Conservation (phyloP, 2,113 vertebrate genomes). For the Boleophthalmus pectinirostris region DNA sequence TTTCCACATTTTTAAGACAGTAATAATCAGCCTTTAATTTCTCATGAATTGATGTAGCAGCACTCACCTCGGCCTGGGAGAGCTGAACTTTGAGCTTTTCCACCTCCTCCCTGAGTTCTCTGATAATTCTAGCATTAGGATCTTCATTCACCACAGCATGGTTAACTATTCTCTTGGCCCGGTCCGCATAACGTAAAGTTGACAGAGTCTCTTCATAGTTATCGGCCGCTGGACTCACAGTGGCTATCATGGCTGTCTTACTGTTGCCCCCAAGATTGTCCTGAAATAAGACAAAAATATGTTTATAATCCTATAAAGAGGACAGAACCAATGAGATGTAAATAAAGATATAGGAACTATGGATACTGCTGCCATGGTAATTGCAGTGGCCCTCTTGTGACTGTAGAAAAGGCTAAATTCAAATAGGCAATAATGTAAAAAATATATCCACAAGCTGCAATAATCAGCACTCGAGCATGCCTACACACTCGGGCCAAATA, state of each 20-base stretch:
- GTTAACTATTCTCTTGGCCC: conserved; percentile 96
- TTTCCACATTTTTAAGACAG: too few species aligned
- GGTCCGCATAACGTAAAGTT: conserved; percentile 92
- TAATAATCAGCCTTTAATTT: too few species aligned
- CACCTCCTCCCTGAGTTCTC: conserved; percentile 95
- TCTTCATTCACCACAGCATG: conserved; percentile 97
- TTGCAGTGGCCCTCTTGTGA: too few species aligned
- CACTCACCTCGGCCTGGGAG: conserved; percentile 90
- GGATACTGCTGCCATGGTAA: too few species aligned
- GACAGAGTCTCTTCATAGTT: conserved; percentile 98
- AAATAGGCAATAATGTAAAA: neutral
- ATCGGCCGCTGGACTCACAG: conserved; percentile 95
- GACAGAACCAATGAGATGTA: neutral
- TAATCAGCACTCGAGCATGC: too few species aligned
- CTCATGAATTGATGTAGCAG: neutral
- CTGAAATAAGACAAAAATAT: conserved; percentile 63
- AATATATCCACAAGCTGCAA: neutral
- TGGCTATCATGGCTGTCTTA: conserved; percentile 98
- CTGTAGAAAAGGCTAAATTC: too few species aligned
- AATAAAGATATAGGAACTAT: too few species aligned
- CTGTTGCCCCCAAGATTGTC: conserved; percentile 98
- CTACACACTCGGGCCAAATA: too few species aligned
- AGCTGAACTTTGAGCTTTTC: conserved; percentile 95
- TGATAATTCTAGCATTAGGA: conserved; percentile 95
- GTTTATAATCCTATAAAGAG: neutral